Base-by-base conservation (phyloP, 2,797 vertebrate genomes). In the Manis javanica region DNA sequence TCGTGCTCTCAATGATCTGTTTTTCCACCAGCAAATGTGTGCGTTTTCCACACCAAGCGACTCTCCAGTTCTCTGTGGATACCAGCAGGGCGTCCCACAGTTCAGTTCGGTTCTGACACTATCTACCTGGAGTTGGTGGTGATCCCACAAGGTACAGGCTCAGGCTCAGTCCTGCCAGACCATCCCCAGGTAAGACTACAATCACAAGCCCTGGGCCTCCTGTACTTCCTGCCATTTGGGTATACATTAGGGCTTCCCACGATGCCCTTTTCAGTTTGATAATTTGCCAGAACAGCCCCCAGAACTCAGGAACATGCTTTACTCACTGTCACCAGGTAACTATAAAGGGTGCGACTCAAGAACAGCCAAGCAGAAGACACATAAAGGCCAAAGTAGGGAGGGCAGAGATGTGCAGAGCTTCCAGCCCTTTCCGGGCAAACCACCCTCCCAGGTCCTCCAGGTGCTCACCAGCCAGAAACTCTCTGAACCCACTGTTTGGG, bases 361-460 rank as follows among this genome's bases (percentile, higher is more conserved):
- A 51, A 57, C 0, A 46, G 34, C 14, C 16, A 49, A 15, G 69
- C 4, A 21, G 64, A 55, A 91, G 42, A n/a, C 1, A 26, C 5
- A 2, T 10, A 31, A 1, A 79, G 21, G 86, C 37, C 23, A 3
- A n/a, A 24, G 4, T 0, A 8, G 5, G 10, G 15, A 37, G 6
- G 6, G 39, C 2, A 10, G 34, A 39, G 53, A 21, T 13, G 5
- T 2, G 0, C 0, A 7, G 37, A 31, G n/a, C 5, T 49, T 64
- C 75, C 0, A 0, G 16, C 0, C 18, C 29, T 42, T 13, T 71
- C n/a, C 7, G 1, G 15, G 5, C 5, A 0, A 3, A 7, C 5
- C 1, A 11, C 18, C 46, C 34, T 57, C 18, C 7, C 16, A 34
- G 55, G 12, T 51, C 15, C 51, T 61, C 34, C 2, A 7, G 7